phyloP scores from a whole-genome alignment of 2,113 vertebrate species.

The Catharus fuscescens region DNA sequence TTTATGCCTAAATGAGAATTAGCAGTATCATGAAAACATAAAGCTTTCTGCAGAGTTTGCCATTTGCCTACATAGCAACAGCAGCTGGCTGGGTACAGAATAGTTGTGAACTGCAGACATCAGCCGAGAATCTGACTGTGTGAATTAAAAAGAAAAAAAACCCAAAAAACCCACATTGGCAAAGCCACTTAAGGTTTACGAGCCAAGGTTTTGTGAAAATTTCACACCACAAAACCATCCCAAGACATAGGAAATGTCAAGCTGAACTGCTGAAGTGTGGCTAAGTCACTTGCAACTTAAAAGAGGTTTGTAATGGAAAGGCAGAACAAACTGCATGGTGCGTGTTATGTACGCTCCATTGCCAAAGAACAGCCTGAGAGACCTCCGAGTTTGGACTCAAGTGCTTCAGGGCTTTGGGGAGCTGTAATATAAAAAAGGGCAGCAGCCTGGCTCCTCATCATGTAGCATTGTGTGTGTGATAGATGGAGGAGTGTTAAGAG shows the following conservation, averaged over 20 bases:
- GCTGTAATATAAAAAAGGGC: not conserved
- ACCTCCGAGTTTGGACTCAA: not conserved
- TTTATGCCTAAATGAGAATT: not conserved
- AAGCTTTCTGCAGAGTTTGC: not conserved
- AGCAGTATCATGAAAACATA: not conserved
- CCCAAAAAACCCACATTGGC: not conserved
- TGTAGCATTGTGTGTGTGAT: not conserved
- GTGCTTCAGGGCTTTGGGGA: not conserved
- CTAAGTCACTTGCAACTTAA: not conserved
- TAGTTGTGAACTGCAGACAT: not conserved
- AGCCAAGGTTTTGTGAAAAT: not conserved
- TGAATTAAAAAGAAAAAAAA: not conserved
- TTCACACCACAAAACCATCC: not conserved
- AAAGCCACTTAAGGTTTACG: not conserved
- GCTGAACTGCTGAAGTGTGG: not conserved
- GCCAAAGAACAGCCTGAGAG: not conserved
- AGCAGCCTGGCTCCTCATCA: not conserved
- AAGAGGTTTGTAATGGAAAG: slow-evolving; percentile 9
- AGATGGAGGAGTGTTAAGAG: not conserved
- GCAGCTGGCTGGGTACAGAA: not conserved
- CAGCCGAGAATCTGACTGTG: not conserved
- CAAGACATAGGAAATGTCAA: not conserved
- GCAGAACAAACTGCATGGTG: not conserved
- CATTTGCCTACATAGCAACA: not conserved
- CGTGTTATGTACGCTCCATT: not conserved